These are phyloP conservation scores for Stichopus horrens DNA, from an alignment of 53 echinoderm and acorn worm species.

Conservation along the genomic window DNA sequence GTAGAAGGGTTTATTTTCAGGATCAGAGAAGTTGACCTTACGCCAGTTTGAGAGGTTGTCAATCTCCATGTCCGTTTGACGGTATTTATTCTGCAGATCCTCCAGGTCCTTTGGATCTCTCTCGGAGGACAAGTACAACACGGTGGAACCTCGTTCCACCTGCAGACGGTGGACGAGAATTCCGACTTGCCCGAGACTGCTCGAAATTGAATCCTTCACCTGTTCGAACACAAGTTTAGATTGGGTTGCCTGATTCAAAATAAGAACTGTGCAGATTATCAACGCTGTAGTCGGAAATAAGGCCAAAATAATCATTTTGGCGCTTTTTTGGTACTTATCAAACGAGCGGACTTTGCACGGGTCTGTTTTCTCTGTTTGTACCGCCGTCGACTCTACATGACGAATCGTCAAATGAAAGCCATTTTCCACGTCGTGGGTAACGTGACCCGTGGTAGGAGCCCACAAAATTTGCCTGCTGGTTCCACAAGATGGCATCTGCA, in stretches of 20 bases:
- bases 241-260: conserved; percentile 29
- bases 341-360: no score
- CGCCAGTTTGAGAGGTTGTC: conserved; percentile 6
- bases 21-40: not conserved
- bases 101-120: not conserved
- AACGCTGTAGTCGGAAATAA: conserved; percentile 49
- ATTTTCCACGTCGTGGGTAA: no score
- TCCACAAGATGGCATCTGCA: no score
- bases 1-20: not conserved
- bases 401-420: no score
- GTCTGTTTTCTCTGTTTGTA: no score
- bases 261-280: conserved; percentile 6
- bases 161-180: conserved; percentile 68
- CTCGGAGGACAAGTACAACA: conserved; percentile 56
- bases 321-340: conserved; percentile 8
- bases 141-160: conserved; percentile 71
- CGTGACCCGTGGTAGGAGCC: no score
- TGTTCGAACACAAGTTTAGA: not conserved
- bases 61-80: conserved; percentile 37
- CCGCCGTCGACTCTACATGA: no score
- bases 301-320: conserved; percentile 54
- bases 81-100: conserved; percentile 24
- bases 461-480: no score
- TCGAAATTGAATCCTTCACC: conserved; percentile 27
- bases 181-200: conserved; percentile 61